Conservation (phyloP, 2,797 vertebrate species). For the Girardinus metallicus region DNA sequence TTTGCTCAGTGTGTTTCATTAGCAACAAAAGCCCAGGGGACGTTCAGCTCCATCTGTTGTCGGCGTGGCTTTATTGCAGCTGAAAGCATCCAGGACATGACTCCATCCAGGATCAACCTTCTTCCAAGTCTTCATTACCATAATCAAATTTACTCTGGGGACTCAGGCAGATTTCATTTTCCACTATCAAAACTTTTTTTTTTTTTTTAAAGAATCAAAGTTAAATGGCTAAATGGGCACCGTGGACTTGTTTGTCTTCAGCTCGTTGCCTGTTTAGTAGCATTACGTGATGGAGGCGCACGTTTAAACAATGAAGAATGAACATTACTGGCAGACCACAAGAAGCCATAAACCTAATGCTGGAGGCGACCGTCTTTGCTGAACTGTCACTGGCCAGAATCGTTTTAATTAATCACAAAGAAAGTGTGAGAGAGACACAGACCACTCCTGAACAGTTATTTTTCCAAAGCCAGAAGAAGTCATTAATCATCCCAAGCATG, state of each 20-base stretch:
- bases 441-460: conserved; percentile 31
- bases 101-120: conserved; percentile 65
- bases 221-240: conserved; percentile 64
- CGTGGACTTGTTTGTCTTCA: conserved; percentile 40
- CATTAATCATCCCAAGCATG: conserved; percentile 37
- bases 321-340: conserved; percentile 62
- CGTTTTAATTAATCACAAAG: conserved; percentile 76
- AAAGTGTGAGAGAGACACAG: conserved; percentile 40
- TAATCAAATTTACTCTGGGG: conserved; percentile 77
- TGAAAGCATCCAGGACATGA: conserved; percentile 77
- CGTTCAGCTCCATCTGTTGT: conserved; percentile 81
- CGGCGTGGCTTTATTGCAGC: conserved; percentile 77
- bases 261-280: conserved; percentile 45
- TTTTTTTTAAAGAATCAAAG: conserved; percentile 53
- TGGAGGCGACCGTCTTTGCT: conserved; percentile 61
- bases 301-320: conserved; percentile 59
- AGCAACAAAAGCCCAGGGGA: conserved; percentile 68
- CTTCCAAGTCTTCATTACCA: conserved; percentile 80
- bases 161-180: conserved; percentile 59
- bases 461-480: conserved; percentile 16
- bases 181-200: conserved; percentile 36
- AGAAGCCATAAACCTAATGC: conserved; percentile 73
- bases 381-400: conserved; percentile 69
- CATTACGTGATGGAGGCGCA: conserved; percentile 56
- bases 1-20: conserved; percentile 49